Percentiles rank a stretch among this genome's conserved stretches.
phyloP scores from a whole-genome alignment of 2,888 invertebrate genomes.

The Aporophyla lueneburgensis region DNA sequence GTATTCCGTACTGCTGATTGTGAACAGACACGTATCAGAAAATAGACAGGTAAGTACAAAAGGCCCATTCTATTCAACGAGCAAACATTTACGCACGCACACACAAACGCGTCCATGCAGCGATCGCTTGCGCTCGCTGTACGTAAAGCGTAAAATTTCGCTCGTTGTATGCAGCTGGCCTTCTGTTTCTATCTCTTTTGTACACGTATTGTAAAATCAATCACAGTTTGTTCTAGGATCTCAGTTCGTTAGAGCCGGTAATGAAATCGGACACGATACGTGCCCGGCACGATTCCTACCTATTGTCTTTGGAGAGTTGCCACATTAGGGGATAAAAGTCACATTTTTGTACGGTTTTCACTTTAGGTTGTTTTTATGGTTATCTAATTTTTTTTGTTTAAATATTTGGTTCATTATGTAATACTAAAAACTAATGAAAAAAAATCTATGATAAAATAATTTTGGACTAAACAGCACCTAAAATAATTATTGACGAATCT shows the following conservation, averaged over 20 bases:
- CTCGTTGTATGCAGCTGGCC: neutral
- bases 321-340: neutral
- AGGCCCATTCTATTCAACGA: neutral
- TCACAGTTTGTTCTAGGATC: conserved; percentile 72
- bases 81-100: neutral
- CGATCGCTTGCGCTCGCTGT: neutral
- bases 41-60: conserved; percentile 47
- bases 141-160: neutral
- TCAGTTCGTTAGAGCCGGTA: conserved; percentile 81
- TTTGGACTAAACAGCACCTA: too few species aligned
- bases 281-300: conserved; percentile 65
- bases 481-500: too few species aligned
- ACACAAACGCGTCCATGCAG: too few species aligned
- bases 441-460: neutral
- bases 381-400: neutral
- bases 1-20: conserved; percentile 48
- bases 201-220: conserved; percentile 73
- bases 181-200: neutral
- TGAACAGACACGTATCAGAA: conserved; percentile 63
- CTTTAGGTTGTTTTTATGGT: neutral
- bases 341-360: neutral
- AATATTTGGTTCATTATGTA: neutral
- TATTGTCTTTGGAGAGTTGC: conserved; percentile 42
- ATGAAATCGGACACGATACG: conserved; percentile 81
- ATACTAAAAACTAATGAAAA: neutral